Evolutionary conservation across 2,888 invertebrate genomes (phyloP).

Genomic region (Erannis defoliaria): DNA sequence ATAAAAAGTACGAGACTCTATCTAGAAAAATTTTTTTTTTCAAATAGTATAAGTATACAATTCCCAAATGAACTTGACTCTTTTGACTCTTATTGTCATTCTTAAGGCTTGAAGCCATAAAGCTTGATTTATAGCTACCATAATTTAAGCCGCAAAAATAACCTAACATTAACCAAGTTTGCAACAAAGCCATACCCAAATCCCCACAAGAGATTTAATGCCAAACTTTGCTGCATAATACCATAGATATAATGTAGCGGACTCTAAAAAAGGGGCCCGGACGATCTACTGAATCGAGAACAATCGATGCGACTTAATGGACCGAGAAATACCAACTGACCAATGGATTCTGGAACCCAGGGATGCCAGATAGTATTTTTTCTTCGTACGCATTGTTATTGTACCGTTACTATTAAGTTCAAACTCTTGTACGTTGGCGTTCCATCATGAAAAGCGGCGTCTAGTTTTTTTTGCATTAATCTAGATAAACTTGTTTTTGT

Average conservation of each 20-base stretch:
- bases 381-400: too few species aligned
- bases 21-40: too few species aligned
- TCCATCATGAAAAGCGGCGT: too few species aligned
- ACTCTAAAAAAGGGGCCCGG: constrained; percentile 50
- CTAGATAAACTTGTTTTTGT: too few species aligned
- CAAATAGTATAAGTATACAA: too few species aligned
- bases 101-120: background rate
- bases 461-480: too few species aligned
- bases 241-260: constrained; percentile 30
- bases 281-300: constrained; percentile 60
- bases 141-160: constrained; percentile 9
- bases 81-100: background rate
- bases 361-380: background rate
- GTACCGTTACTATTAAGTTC: background rate
- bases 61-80: background rate
- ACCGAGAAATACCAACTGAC: constrained; percentile 74
- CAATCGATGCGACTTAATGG: constrained; percentile 78
- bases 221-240: constrained; percentile 32
- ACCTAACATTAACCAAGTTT: constrained; percentile 16
- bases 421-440: too few species aligned
- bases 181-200: constrained; percentile 20
- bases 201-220: constrained; percentile 28
- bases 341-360: constrained; percentile 50
- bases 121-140: constrained; percentile 7
- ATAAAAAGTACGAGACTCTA: too few species aligned